Base-by-base conservation (phyloP, 2,797 vertebrate species). In the Crax fasciolata region DNA sequence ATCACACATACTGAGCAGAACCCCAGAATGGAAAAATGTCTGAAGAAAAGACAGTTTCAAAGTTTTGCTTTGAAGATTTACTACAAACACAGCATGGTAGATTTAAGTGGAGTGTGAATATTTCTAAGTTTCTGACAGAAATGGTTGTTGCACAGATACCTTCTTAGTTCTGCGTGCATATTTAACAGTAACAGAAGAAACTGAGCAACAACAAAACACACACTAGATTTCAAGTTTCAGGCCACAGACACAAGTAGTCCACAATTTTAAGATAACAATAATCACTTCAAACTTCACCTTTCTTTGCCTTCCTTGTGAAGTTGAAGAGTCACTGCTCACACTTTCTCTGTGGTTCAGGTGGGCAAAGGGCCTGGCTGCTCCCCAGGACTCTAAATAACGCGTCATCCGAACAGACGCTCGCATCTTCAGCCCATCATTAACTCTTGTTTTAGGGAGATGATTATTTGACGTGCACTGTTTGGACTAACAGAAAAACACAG, bases 381-480 rank as follows among this genome's bases (percentile, higher is more conserved):
- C 99, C 99, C 99, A 99, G 9, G 99, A 99, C 96, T 99, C 99
- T 32, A 99, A 97, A 93, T 99, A 99, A 6, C 99, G 99, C 2
- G 99, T 99, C 98, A 99, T 99, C 23, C 99, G 98, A 72, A 99
- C 99, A 0, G 99, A 99, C 0, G 99, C 99, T 25, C 99, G 98
- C 98, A 99, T 99, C 98, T 99, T 99, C 94, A 99, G 97, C 49
- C 99, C 98, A 0, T 99, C 98, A 0, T 98, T 99, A 48, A 98
- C 98, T 15, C 98, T 98, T 18, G 98, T 98, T 91, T 98, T 99
- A 18, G 98, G 95, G 9, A 98, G 89, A 10, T 92, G 98, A 4
- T 98, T 98, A 90, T 95, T 98, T 35, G 98, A 98, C 12, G 90
- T 27, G 1, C 97, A 97, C 0, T 98, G 98, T 78, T 99, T 99